phyloP scores from a whole-genome alignment of 2,113 vertebrate species.

The Cnemophilus loriae region DNA sequence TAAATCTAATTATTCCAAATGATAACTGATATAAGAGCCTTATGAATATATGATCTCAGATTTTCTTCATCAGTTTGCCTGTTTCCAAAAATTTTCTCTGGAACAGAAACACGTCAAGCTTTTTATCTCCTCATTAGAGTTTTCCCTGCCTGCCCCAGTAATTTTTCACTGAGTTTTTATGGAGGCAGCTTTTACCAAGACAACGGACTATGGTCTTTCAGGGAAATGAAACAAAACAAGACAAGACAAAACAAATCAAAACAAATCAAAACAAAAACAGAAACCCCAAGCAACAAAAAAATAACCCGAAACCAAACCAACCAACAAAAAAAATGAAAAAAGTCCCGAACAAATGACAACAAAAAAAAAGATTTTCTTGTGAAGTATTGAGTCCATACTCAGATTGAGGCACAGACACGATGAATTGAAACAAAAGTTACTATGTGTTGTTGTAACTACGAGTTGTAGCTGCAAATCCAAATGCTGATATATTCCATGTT shows the following conservation, averaged over 20 bases:
- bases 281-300: background rate
- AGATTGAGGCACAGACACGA: accelerated
- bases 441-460: accelerated
- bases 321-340: background rate
- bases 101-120: background rate
- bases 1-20: background rate
- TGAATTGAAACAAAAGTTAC: background rate
- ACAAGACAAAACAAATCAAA: background rate
- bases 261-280: background rate
- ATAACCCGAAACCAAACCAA: background rate
- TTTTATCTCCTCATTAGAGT: background rate
- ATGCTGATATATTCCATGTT: background rate
- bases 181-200: background rate
- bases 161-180: background rate
- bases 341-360: background rate
- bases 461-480: background rate
- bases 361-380: accelerated
- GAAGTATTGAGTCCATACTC: background rate
- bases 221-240: background rate
- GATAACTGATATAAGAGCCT: background rate
- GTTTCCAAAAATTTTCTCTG: background rate
- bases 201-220: background rate
- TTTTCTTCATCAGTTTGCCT: background rate
- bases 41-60: background rate
- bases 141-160: accelerated